Base-by-base conservation (phyloP, 2,113 vertebrate genomes). In the Eretmochelys imbricata region DNA sequence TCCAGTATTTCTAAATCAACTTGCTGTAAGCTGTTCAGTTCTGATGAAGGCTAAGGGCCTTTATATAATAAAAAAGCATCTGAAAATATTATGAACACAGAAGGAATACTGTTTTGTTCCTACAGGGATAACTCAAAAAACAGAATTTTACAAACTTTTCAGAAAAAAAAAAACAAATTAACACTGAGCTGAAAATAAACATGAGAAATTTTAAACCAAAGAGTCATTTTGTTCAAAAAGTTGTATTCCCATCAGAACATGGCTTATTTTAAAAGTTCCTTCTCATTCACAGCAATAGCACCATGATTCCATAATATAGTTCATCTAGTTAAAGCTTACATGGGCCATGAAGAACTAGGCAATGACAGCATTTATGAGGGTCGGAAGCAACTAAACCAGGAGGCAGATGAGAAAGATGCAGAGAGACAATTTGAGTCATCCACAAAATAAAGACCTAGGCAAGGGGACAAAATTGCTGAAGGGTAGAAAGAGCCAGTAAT, bases 371-470 rank as follows among this genome's bases (percentile, higher is more conserved):
- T 85, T 96, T 96, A 57, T 80, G 84, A 96, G 86, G 88, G 94
- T 95, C 96, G 87, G 93, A 96, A 97, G 95, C 22, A 50, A 72
- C 6, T 27, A 91, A 81, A 72, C 48, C 93, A 95, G 84, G 65
- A 94, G 76, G 53, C 96, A 81, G 84, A 89, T 97, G 96, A 97
- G 93, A 89, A 94, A 97, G 94, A 98, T 98, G 84, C 97, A 69
- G 87, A 97, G 80, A 96, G 97, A 98, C 97, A 98, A 86, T 91
- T 80, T 91, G 94, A 96, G 91, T 83, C 93, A 91, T 94, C 93
- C 96, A 92, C 85, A 95, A 91, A 95, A 90, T 72, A 91, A 93
- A 96, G 89, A 95, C 76, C 50, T 89, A 91, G 85, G 91, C 88
- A 96, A 96, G 89, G 95, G 57, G 93, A 85, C 80, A 95, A 94